Evolutionary conservation across 2,113 vertebrate species (phyloP).

Genomic region (Brevimyrus niger): DNA sequence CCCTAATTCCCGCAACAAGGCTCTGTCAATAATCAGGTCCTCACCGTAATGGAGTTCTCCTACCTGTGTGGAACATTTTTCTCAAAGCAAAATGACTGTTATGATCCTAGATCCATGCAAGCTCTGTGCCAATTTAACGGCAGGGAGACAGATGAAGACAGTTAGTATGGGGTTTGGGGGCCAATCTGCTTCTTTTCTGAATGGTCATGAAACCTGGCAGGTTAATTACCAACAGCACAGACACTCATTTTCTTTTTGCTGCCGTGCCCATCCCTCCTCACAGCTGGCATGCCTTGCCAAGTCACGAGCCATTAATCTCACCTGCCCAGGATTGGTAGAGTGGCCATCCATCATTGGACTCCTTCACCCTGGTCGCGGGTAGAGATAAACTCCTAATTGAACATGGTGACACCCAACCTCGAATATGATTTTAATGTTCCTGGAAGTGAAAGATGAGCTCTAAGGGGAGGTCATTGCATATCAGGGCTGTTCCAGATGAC

Average conservation of each 20-base stretch:
- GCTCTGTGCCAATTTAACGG: not conserved
- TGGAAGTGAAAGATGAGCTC: conserved; percentile 37
- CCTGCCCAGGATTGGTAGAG: conserved; percentile 65
- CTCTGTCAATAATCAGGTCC: conserved; percentile 41
- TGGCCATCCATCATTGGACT: conserved; percentile 72
- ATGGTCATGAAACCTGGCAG: conserved; percentile 47
- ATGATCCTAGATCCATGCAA: not conserved
- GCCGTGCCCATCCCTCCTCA: conserved; percentile 74
- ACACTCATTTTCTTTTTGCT: conserved; percentile 72
- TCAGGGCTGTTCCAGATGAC: not conserved
- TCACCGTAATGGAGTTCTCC: not conserved
- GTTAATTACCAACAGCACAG: conserved; percentile 78
- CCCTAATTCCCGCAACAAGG: conserved; percentile 43
- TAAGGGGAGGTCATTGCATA: conserved; percentile 15
- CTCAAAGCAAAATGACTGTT: not conserved
- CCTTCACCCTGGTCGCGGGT: conserved; percentile 46
- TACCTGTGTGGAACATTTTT: not conserved
- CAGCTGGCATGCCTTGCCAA: conserved; percentile 72
- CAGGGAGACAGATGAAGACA: not conserved
- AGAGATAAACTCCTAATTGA: conserved; percentile 72
- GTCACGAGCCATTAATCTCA: conserved; percentile 83
- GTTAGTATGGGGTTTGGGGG: conserved; percentile 18
- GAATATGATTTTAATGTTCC: conserved; percentile 47
- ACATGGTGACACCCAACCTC: conserved; percentile 57
- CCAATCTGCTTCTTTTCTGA: conserved; percentile 39